Base-by-base conservation (phyloP, 2,797 vertebrate species). In the Danio kyathit region DNA sequence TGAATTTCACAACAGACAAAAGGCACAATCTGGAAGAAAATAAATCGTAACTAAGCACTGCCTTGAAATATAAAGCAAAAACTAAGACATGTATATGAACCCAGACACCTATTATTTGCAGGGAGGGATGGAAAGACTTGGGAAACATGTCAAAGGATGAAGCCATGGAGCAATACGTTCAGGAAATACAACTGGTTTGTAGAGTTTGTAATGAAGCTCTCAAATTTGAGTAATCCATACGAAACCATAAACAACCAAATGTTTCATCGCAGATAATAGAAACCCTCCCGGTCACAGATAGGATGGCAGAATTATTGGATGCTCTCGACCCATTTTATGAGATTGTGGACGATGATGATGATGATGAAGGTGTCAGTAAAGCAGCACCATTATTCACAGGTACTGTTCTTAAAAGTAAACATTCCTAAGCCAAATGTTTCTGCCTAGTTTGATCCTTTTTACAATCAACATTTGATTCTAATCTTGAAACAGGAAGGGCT, bases 101-200 rank as follows among this genome's bases (percentile, higher is more conserved):
- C 10, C 16, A 49, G 87, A 46, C 86, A 82, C 8, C 4, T 72
- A 6, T 5, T 86, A 65, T 90, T 46, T 89, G 85, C 84, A 99
- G 97, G 97, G 96, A 98, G 88, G 96, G 96, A 38, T 99, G 98
- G 98, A 97, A 90, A 91, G 92, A 95, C 49, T 89, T 99, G 88
- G 97, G 97, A 88, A 92, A 96, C 82, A 98, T 98, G 96, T 94
- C 96, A 74, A 96, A 94, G 89, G 95, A 97, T 86, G 95, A 97
- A 88, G 97, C 98, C 85, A 99, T 99, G 97, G 96, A 94, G 90
- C 96, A 96, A 41, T 99, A 99, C 86, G 91, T 99, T 86, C 95
- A 99, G 88, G 95, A 97, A 94, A 97, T 99, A 94, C 97, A 99
- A 92, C 95, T 96, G 95, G 98, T 99, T 89, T 90, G 89, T 78